A percentile compares a stretch with the other conserved stretches of the same genome.
Conservation (phyloP, 2,888 invertebrate genomes). For the Rhorus exstirpatorius region DNA sequence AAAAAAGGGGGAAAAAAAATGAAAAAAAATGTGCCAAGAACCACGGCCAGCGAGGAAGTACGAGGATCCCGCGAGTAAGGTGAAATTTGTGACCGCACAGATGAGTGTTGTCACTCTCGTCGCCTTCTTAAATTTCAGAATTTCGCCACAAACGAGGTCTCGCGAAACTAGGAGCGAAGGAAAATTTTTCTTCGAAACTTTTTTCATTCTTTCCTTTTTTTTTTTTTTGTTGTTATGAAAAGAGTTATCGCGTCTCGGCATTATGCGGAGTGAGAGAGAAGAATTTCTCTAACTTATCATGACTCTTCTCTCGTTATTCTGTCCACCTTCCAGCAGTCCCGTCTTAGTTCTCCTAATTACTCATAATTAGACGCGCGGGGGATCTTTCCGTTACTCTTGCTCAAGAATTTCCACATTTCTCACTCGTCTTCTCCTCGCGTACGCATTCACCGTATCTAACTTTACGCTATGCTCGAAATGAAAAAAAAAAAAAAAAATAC, state of each 20-base stretch:
- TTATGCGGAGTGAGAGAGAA: constrained; percentile 15
- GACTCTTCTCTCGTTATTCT: constrained; percentile 39
- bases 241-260: not conserved
- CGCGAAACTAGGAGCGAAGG: constrained; percentile 14
- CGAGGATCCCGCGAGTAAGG: constrained; percentile 4
- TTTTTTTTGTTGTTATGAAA: not conserved
- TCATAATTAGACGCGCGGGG: constrained; percentile 64
- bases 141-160: constrained; percentile 21
- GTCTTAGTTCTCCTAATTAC: constrained; percentile 66
- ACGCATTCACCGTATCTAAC: not conserved
- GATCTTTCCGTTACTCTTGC: constrained; percentile 50
- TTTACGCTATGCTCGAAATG: too few relatives aligned
- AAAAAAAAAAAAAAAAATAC: too few relatives aligned
- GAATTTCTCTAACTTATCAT: not conserved
- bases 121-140: constrained; percentile 52
- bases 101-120: constrained; percentile 50
- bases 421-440: not conserved
- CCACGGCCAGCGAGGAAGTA: not conserved
- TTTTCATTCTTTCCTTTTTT: not conserved
- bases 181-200: constrained; percentile 18
- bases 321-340: constrained; percentile 21
- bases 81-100: constrained; percentile 39
- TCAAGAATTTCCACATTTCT: not conserved
- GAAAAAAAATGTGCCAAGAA: constrained; percentile 18
- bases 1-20: not conserved